Evolutionary conservation across 2,797 vertebrate species (phyloP).

Genomic region (Sylvia borin): DNA sequence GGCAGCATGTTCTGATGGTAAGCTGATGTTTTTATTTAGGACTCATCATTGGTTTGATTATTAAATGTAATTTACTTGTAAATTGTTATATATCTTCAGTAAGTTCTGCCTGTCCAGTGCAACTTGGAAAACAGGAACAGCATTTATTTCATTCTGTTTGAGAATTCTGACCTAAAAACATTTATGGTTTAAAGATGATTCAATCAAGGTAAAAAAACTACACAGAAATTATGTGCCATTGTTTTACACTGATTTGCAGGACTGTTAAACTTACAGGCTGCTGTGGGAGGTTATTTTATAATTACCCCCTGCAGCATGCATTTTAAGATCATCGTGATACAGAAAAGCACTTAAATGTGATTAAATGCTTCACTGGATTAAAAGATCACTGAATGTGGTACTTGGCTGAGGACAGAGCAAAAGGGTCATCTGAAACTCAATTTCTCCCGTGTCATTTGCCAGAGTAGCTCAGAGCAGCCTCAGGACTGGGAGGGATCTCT

Average conservation of each 20-base stretch:
- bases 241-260: not conserved
- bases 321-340: not conserved
- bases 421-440: not conserved
- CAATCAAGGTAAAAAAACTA: not conserved
- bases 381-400: accelerated
- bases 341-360: not conserved
- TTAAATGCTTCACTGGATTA: not conserved
- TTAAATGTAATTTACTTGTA: not conserved
- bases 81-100: accelerated
- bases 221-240: not conserved
- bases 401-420: not conserved
- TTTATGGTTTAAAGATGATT: not conserved
- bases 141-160: not conserved
- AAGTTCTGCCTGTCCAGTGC: not conserved
- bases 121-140: not conserved
- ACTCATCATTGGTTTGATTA: not conserved
- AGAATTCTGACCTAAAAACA: not conserved
- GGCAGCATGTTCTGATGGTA: not conserved
- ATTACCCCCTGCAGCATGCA: not conserved
- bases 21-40: not conserved
- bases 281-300: not conserved
- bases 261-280: not conserved
- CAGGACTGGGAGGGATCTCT: not conserved
- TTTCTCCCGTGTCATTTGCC: not conserved
- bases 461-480: not conserved